Conservation (phyloP, 2,888 invertebrate genomes). For the Drosophila macrothrix region DNA sequence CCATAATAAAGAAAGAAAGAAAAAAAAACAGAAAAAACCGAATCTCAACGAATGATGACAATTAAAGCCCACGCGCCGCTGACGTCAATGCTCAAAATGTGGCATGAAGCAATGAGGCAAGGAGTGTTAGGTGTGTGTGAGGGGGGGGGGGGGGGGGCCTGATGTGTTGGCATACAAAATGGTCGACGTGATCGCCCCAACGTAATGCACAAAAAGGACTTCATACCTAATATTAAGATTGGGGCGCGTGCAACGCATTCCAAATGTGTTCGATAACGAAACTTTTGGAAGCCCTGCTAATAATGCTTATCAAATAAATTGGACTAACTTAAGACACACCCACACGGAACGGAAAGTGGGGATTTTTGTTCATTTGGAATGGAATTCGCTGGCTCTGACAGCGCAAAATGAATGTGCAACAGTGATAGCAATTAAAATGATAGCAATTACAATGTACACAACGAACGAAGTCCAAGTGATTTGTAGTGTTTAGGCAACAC, state of each 20-base stretch:
- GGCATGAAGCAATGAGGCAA: neutral
- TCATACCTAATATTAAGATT: neutral
- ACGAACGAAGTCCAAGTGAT: neutral
- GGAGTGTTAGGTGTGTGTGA: no score
- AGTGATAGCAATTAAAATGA: conserved; percentile 28
- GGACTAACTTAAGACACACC: conserved; percentile 34
- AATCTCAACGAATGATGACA: conserved; percentile 47
- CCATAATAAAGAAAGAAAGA: conserved; percentile 3
- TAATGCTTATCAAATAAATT: conserved; percentile 61
- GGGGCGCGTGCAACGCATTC: conserved; percentile 44
- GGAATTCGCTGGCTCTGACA: conserved; percentile 30
- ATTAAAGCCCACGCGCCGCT: conserved; percentile 62
- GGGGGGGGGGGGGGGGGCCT: no score
- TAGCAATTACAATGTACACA: neutral
- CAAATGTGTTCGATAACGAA: neutral
- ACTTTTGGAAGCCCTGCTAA: conserved; percentile 24
- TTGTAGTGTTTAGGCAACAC: neutral
- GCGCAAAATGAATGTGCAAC: conserved; percentile 47
- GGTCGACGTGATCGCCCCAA: conserved; percentile 49
- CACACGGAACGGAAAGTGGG: conserved; percentile 1
- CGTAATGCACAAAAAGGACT: conserved; percentile 13
- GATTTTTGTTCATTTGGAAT: conserved; percentile 29
- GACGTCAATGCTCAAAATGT: conserved; percentile 55
- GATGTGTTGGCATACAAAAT: neutral
- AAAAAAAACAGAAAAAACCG: neutral